phyloP scores from a whole-genome alignment of 1,140 invertebrate genomes.

The Panonychus citri region DNA sequence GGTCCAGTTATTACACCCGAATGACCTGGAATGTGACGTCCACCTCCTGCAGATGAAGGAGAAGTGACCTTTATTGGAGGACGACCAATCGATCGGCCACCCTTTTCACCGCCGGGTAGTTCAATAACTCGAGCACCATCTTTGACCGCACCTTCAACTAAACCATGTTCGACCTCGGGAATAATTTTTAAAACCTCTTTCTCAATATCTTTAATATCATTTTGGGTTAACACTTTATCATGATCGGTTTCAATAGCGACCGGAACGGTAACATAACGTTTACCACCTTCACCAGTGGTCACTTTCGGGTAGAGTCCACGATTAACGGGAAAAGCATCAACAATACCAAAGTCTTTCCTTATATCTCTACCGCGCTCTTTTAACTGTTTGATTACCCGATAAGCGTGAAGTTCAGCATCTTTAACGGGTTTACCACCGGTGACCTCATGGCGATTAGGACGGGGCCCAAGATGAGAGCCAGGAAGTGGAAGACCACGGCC shows the following conservation, averaged over 20 bases:
- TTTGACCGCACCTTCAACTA: neutral
- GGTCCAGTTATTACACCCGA: neutral
- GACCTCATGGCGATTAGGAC: no score
- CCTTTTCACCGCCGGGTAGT: neutral
- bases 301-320: neutral
- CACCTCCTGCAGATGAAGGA: no score
- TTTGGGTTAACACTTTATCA: conserved; percentile 3
- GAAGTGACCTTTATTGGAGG: no score
- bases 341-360: neutral
- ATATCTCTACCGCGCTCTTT: neutral
- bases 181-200: neutral
- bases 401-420: neutral
- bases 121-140: neutral
- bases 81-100: neutral
- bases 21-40: neutral
- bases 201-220: conserved; percentile 7
- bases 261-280: conserved; percentile 6
- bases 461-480: no score
- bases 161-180: neutral
- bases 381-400: neutral
- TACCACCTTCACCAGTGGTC: neutral
- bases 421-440: neutral
- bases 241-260: conserved; percentile 9
- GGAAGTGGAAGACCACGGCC: no score
- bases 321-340: neutral